phyloP scores from a whole-genome alignment of 2,888 invertebrate genomes.

The Oxycera nigricornis region DNA sequence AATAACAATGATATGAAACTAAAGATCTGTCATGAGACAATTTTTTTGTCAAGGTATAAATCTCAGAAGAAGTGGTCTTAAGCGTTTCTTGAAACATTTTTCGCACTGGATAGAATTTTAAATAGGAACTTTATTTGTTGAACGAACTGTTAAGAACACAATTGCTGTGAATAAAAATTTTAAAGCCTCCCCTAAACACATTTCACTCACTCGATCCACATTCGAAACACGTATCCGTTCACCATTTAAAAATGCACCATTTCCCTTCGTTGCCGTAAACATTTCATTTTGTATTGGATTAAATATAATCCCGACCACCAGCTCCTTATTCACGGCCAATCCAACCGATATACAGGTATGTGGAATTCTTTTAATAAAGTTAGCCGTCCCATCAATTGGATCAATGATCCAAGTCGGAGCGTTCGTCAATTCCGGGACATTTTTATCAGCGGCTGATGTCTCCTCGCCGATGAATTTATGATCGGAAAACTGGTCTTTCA shows the following conservation, averaged over 20 bases:
- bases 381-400: constrained; percentile 88
- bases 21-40: too few relatives aligned
- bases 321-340: constrained; percentile 65
- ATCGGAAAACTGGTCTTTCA: constrained; percentile 67
- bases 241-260: constrained; percentile 81
- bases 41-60: too few relatives aligned
- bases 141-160: too few relatives aligned
- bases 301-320: constrained; percentile 76
- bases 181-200: too few relatives aligned
- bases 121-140: too few relatives aligned
- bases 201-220: constrained; percentile 47
- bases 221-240: constrained; percentile 63
- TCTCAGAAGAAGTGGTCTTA: too few relatives aligned
- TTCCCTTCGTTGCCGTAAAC: constrained; percentile 74
- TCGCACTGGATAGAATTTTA: too few relatives aligned
- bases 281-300: constrained; percentile 76
- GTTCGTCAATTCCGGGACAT: constrained; percentile 70
- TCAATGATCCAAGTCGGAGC: constrained; percentile 87
- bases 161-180: too few relatives aligned
- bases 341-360: constrained; percentile 75
- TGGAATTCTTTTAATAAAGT: constrained; percentile 77
- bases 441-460: constrained; percentile 55
- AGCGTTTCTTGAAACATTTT: too few relatives aligned
- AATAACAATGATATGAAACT: too few relatives aligned
- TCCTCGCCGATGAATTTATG: constrained; percentile 81